A percentile compares a stretch with the other conserved stretches of the same genome.
phyloP scores from a whole-genome alignment of 2,113 vertebrate species.

The Stigmatopora nigra region DNA sequence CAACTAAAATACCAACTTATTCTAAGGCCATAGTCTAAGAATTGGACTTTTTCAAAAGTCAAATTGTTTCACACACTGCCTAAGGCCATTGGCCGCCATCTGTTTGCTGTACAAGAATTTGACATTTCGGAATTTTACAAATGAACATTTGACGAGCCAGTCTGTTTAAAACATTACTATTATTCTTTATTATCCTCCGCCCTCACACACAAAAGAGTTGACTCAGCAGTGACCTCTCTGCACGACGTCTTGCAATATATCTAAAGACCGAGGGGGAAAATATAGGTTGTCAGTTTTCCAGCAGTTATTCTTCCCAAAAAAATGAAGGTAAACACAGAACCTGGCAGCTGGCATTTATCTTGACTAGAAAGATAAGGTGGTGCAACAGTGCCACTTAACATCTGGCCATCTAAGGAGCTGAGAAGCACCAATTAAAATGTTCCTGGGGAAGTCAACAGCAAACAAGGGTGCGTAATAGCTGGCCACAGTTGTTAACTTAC shows the following conservation, averaged over 20 bases:
- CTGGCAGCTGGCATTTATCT: not conserved
- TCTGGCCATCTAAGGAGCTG: not conserved
- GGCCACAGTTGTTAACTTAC: slow-evolving; percentile 32
- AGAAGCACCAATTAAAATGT: slow-evolving; percentile 11
- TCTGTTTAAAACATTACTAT: not conserved
- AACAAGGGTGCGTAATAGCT: slow-evolving; percentile 32
- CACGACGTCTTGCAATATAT: not conserved
- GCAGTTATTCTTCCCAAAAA: not conserved
- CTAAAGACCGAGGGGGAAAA: not conserved
- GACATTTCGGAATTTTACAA: slow-evolving; percentile 9
- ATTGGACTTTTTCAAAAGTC: not conserved
- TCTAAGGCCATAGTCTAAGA: not conserved
- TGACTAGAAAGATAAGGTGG: not conserved
- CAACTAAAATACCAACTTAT: no score
- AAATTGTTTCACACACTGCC: not conserved
- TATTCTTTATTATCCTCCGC: not conserved
- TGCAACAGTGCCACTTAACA: not conserved
- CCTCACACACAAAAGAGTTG: not conserved
- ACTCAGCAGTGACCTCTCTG: not conserved
- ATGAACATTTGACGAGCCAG: slow-evolving; percentile 3
- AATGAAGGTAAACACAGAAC: not conserved
- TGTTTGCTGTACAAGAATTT: not conserved
- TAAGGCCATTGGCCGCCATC: not conserved
- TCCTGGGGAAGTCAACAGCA: slow-evolving; percentile 16
- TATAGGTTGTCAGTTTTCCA: not conserved